Evolutionary conservation across 2,888 invertebrate genomes (phyloP).

Genomic region (Lagria hirta): DNA sequence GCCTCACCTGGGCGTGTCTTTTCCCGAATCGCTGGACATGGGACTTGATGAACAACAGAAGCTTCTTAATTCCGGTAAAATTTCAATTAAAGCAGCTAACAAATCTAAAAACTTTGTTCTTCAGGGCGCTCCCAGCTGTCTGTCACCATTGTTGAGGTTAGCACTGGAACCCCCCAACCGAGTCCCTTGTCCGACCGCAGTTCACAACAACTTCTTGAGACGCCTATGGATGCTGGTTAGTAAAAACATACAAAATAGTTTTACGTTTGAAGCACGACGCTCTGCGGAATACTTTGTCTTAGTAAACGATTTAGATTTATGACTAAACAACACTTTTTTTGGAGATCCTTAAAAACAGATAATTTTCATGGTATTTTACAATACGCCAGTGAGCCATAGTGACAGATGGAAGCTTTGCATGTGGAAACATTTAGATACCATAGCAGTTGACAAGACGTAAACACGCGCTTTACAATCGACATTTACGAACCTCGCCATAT

Average conservation of each 20-base stretch:
- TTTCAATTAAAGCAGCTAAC: background rate
- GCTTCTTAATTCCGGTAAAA: slow-evolving; percentile 48
- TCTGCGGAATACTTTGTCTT: no score
- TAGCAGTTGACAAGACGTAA: no score
- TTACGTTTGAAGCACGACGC: no score
- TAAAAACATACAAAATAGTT: slow-evolving; percentile 5
- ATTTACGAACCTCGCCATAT: no score
- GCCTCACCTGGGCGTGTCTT: slow-evolving; percentile 41
- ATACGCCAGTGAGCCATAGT: no score
- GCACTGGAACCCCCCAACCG: slow-evolving; percentile 46
- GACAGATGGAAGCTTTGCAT: no score
- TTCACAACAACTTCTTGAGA: slow-evolving; percentile 51
- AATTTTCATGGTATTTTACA: no score
- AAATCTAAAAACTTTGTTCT: slow-evolving; percentile 9
- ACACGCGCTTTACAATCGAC: no score
- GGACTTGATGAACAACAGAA: slow-evolving; percentile 53
- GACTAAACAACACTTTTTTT: no score
- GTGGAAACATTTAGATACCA: no score
- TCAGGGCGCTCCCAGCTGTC: slow-evolving; percentile 48
- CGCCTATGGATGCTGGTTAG: slow-evolving; percentile 45
- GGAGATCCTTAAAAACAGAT: no score
- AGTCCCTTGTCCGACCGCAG: slow-evolving; percentile 52
- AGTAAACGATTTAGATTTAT: no score
- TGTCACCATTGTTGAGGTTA: slow-evolving; percentile 53
- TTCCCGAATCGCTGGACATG: slow-evolving; percentile 44